Evolutionary conservation across 2,113 vertebrate genomes (phyloP).

Genomic region (Saccopteryx leptura): DNA sequence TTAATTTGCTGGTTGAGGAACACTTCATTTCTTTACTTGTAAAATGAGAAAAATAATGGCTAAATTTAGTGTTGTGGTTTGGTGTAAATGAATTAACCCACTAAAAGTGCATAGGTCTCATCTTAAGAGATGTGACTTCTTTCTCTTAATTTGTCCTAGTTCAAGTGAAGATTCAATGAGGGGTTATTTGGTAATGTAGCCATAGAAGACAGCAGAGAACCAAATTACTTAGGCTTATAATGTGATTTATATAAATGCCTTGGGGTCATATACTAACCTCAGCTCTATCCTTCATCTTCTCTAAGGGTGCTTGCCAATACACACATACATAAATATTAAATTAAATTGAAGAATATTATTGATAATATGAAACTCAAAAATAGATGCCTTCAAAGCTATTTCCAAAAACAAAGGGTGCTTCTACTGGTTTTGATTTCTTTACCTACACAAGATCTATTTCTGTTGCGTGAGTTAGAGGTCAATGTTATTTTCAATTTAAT

Average conservation of each 20-base stretch:
- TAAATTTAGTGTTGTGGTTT: not conserved
- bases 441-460: not conserved
- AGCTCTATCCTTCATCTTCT: not conserved
- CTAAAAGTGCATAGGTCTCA: not conserved
- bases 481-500: conserved; percentile 34
- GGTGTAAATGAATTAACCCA: not conserved
- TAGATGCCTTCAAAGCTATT: not conserved
- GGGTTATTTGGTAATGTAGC: not conserved
- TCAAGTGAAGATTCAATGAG: not conserved
- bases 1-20: not conserved
- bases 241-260: not conserved
- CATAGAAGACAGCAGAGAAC: not conserved
- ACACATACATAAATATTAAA: not conserved
- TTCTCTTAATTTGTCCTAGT: not conserved
- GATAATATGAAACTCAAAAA: not conserved
- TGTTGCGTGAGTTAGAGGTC: not conserved
- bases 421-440: not conserved
- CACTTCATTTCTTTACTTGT: not conserved
- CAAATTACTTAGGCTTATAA: not conserved
- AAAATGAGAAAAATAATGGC: not conserved
- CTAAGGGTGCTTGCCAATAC: not conserved
- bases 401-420: not conserved
- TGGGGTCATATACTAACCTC: not conserved
- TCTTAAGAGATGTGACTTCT: not conserved
- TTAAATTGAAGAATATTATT: not conserved